phyloP scores from a whole-genome alignment of 2,888 invertebrate species.

The Apamea sordens region DNA sequence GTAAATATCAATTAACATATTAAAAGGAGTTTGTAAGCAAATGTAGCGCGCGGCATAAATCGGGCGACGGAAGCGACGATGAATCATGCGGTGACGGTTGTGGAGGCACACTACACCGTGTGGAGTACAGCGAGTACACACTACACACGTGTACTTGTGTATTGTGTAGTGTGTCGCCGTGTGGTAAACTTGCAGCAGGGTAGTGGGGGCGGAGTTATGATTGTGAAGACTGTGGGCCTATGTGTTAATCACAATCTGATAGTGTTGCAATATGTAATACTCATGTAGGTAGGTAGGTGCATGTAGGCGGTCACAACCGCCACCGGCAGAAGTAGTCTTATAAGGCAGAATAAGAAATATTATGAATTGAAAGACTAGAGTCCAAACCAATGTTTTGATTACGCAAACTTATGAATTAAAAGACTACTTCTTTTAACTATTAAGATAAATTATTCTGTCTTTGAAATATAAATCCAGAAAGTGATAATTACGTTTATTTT shows the following conservation, averaged over 20 bases:
- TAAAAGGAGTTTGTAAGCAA: conserved; percentile 66
- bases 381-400: too few relatives aligned
- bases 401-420: too few relatives aligned
- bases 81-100: conserved; percentile 65
- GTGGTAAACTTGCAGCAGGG: conserved; percentile 37
- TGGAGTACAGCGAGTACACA: conserved; percentile 34
- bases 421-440: too few relatives aligned
- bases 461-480: too few relatives aligned
- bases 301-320: too few relatives aligned
- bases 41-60: conserved; percentile 63
- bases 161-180: conserved; percentile 35
- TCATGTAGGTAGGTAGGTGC: neutral
- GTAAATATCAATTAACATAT: conserved; percentile 70
- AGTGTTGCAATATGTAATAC: conserved; percentile 3
- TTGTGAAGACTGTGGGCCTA: conserved; percentile 10
- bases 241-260: conserved; percentile 34
- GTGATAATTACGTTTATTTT: too few relatives aligned
- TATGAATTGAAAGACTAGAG: too few relatives aligned
- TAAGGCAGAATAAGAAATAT: too few relatives aligned
- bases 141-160: conserved; percentile 31
- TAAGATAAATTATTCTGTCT: too few relatives aligned
- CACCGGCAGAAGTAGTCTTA: too few relatives aligned
- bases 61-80: conserved; percentile 65
- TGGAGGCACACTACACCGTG: conserved; percentile 47
- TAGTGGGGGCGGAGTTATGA: conserved; percentile 23